Conservation (phyloP, 23 tunicate species). For the Ascidia mentula region DNA sequence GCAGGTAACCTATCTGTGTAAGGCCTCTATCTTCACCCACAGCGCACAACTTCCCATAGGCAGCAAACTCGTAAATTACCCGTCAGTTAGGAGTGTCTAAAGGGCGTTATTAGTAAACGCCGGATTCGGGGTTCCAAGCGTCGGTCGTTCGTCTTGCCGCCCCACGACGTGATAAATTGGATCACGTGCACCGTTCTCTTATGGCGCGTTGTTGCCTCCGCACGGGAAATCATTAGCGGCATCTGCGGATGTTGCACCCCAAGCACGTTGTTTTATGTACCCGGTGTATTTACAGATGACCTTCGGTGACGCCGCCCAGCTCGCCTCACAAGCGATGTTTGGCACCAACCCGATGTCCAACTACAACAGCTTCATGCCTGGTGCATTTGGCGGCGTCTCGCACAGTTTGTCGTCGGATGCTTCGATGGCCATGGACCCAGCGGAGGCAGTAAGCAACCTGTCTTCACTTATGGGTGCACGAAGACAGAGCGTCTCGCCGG, state of each 20-base stretch:
- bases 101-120: background rate
- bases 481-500: conserved; percentile 29
- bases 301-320: conserved; percentile 55
- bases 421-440: conserved; percentile 22
- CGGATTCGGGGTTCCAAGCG: background rate
- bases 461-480: conserved; percentile 20
- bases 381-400: conserved; percentile 29
- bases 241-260: background rate
- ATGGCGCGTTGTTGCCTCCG: background rate
- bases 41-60: no score
- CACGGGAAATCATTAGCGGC: background rate
- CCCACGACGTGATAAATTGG: background rate
- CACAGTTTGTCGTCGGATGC: conserved; percentile 25
- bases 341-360: conserved; percentile 34
- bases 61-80: no score
- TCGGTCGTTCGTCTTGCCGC: background rate
- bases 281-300: conserved; percentile 65
- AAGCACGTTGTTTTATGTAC: no score
- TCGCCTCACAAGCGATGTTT: conserved; percentile 55
- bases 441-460: conserved; percentile 10
- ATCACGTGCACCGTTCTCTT: background rate
- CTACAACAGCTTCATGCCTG: conserved; percentile 38
- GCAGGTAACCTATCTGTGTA: conserved; percentile 53
- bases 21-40: no score
- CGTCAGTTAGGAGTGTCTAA: no score